These are phyloP conservation scores for Tortrix viridana DNA, from an alignment of 2,888 invertebrate genomes.

Conservation along the genomic window DNA sequence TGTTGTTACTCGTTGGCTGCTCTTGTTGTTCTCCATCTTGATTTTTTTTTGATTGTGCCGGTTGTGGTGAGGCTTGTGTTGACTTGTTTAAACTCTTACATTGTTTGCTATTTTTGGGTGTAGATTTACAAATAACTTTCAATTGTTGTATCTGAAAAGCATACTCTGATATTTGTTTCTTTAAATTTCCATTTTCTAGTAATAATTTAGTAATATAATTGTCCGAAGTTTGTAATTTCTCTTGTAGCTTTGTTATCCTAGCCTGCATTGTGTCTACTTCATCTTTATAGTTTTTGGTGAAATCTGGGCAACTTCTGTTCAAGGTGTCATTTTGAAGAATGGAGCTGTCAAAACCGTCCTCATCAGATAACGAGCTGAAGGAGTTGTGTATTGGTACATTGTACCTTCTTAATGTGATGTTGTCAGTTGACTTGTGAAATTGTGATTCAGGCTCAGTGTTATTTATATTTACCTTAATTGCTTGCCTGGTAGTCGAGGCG, in stretches of 20 bases:
- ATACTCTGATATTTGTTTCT: slow-evolving; percentile 4
- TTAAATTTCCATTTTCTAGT: background rate
- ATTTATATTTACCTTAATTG: no score
- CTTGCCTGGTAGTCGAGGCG: no score
- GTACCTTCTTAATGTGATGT: no score
- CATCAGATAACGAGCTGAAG: background rate
- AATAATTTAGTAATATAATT: background rate
- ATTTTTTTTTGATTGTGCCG: no score
- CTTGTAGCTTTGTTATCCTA: background rate
- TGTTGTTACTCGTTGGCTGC: no score
- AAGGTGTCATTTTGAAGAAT: background rate
- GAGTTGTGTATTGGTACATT: no score
- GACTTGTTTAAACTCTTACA: no score
- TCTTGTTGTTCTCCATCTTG: no score
- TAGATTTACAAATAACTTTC: background rate
- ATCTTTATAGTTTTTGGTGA: slow-evolving; percentile 4
- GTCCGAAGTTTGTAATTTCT: background rate
- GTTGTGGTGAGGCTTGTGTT: no score
- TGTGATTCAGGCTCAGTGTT: no score
- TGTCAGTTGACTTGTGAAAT: no score
- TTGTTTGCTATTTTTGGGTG: no score
- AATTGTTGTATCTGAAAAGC: background rate
- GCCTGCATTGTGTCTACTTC: background rate
- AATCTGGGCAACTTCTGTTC: slow-evolving; percentile 1
- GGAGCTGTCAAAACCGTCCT: background rate